Percentiles rank a stretch among this genome's conserved stretches.
phyloP scores from a whole-genome alignment of 2,797 vertebrate species.

The Agapornis canus region DNA sequence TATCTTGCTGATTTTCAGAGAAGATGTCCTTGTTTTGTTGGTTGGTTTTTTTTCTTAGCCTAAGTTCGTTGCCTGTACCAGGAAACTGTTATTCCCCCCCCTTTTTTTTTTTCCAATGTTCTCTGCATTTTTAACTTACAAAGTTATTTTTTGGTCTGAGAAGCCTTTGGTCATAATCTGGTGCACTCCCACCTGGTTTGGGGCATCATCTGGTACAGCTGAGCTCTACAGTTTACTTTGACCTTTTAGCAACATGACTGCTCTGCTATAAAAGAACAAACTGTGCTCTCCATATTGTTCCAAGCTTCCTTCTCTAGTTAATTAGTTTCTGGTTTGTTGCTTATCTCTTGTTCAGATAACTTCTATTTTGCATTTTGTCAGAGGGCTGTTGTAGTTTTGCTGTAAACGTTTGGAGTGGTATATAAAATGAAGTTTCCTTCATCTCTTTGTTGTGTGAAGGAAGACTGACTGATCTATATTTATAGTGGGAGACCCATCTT shows the following conservation, averaged over 20 bases:
- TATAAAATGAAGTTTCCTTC: neutral
- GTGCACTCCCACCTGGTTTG: neutral
- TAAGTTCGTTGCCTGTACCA: neutral
- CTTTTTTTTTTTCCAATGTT: neutral
- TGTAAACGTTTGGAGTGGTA: neutral
- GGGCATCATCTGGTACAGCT: neutral
- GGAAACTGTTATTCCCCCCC: neutral
- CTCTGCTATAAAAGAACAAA: neutral
- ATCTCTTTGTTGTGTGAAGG: neutral
- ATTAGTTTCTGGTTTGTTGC: neutral
- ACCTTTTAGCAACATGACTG: neutral
- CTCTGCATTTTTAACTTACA: neutral
- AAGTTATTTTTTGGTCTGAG: neutral
- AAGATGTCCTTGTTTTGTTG: fast-evolving
- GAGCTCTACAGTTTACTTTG: neutral
- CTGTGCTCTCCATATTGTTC: neutral
- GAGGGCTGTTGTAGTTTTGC: fast-evolving
- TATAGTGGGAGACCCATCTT: neutral
- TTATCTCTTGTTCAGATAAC: neutral
- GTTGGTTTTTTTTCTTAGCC: neutral
- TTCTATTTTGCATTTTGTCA: neutral
- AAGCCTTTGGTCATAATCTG: neutral
- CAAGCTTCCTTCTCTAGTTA: neutral
- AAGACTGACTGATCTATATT: neutral
- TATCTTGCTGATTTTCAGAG: neutral